Base-by-base conservation (phyloP, 2,113 vertebrate species). In the Poecile atricapillus region DNA sequence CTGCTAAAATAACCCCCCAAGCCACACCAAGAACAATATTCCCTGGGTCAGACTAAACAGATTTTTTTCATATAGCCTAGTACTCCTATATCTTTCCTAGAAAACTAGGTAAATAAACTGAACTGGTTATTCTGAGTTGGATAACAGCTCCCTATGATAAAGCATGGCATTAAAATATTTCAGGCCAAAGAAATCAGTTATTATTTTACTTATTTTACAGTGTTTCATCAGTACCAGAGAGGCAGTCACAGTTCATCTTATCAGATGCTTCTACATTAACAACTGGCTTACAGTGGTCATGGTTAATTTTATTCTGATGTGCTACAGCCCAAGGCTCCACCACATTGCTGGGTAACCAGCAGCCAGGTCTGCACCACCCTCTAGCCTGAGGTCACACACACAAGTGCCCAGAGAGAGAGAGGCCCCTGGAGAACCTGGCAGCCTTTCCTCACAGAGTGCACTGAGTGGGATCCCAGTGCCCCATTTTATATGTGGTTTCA, bases 361-460 rank as follows among this genome's bases (percentile, higher is more conserved):
- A 67, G 52, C 7, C 43, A 56, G 47, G 15, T 79, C 35, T 75
- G 75, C 37, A n/a, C 9, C 31, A 39, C 17, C 7, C 65, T 28
- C 22, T 30, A 55, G 31, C 5, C 22, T 14, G 18, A 28, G 28
- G 13, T 31, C 2, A 1, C 22, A 68, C 12, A 63, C 12, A 44
- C 10, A 7, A 39, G 39, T 3, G 8, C 28, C 24, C 16, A 31
- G 39, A 39, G 5, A 50, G 5, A 50, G 7, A 67, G 14, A 4
- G 22, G 52, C 5, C 27, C 9, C 19, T 50, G 24, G 56, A 88
- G 39, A 49, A 49, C 9, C 21, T 20, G 50, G n/a, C 5, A 69
- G 9, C 4, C 13, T 2, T 73, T 33, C 44, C 49, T 59, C 12
- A 4, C 0, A 33, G 21, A n/a, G 4, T 6, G 24, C 35, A 15